Conservation (phyloP, 1,140 invertebrate species). For the Anagrus nilaparvatae region DNA sequence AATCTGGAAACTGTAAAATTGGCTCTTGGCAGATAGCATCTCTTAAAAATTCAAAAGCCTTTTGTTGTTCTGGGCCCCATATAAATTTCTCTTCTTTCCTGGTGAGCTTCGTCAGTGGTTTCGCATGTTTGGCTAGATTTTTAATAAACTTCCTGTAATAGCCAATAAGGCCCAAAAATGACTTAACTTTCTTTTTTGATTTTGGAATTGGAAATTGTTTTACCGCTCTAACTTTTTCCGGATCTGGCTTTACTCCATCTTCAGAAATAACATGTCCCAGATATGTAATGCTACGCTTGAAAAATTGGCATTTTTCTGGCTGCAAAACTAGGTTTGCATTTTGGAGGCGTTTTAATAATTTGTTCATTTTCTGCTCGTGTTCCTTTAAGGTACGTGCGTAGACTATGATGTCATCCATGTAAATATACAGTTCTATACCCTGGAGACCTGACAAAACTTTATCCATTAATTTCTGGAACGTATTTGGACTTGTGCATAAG, state of each 20-base stretch:
- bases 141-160: conserved; percentile 18
- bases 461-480: background rate
- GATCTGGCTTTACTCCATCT: background rate
- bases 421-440: background rate
- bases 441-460: background rate
- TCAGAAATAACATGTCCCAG: background rate
- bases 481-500: background rate
- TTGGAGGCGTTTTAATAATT: background rate
- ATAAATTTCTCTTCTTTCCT: background rate
- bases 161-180: background rate
- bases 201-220: background rate
- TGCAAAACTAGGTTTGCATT: background rate
- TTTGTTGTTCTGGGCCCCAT: conserved; percentile 4
- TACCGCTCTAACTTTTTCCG: background rate
- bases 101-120: background rate
- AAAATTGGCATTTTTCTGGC: background rate
- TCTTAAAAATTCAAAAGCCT: conserved; percentile 19
- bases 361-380: background rate
- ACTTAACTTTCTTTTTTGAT: background rate
- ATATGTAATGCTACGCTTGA: background rate
- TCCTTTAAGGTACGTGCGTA: conserved; percentile 1
- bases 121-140: background rate
- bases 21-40: background rate
- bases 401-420: conserved; percentile 5
- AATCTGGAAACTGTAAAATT: background rate